Evolutionary conservation across 1,140 invertebrate species (phyloP).

Genomic region (Calosoma granatense): DNA sequence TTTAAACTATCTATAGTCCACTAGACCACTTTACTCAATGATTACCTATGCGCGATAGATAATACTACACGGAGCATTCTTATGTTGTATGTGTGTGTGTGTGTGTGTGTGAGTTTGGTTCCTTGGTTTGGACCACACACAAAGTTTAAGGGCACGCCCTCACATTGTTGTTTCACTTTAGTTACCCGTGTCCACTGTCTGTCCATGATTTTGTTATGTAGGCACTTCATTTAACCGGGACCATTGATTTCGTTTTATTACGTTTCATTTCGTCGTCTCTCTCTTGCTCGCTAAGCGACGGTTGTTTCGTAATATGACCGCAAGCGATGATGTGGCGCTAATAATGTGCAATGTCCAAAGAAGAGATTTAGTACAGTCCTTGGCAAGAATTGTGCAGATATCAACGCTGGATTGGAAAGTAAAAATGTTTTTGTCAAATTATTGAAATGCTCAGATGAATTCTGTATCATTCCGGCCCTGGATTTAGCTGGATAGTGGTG

Average conservation of each 20-base stretch:
- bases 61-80: no score
- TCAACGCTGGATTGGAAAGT: neutral
- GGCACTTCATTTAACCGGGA: neutral
- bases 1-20: no score
- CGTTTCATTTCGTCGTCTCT: neutral
- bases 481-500: neutral
- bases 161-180: neutral
- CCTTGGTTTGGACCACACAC: slow-evolving; percentile 1
- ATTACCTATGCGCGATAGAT: slow-evolving; percentile 2
- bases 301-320: neutral
- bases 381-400: neutral
- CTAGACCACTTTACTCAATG: neutral
- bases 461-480: neutral
- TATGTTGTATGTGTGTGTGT: no score
- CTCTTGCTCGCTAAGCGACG: no score
- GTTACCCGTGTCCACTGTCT: neutral
- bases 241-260: neutral
- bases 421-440: neutral
- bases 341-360: no score
- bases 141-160: neutral
- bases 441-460: neutral
- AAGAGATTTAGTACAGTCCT: neutral
- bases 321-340: no score
- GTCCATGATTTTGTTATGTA: neutral
- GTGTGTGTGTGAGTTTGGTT: no score